Evolutionary conservation across 92 coral and sea anemone species (phyloP).

Genomic region (Palythoa grandiflora): DNA sequence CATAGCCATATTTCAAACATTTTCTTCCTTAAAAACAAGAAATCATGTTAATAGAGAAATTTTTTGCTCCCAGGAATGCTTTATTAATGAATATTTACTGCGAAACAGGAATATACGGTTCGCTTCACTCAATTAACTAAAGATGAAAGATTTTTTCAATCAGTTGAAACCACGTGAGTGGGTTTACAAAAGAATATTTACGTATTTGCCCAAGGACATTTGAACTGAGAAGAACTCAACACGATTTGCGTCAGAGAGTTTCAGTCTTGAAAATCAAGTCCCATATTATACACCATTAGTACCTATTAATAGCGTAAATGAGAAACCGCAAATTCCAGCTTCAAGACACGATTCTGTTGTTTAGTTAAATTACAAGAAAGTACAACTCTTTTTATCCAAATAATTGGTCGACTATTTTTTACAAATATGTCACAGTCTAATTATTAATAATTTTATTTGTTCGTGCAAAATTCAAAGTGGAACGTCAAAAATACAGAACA

Average conservation of each 20-base stretch:
- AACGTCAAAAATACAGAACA: background rate
- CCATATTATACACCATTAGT: slow-evolving; percentile 36
- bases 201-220: slow-evolving; percentile 40
- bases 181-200: slow-evolving; percentile 33
- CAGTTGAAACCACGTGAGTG: slow-evolving; percentile 41
- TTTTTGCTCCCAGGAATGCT: slow-evolving; percentile 15
- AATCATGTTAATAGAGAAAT: background rate
- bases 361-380: background rate
- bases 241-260: slow-evolving; percentile 27
- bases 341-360: slow-evolving; percentile 16
- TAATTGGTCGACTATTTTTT: background rate
- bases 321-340: slow-evolving; percentile 50
- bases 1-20: background rate
- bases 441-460: background rate
- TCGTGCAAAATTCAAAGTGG: background rate
- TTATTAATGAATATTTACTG: slow-evolving; percentile 20
- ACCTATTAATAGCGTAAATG: slow-evolving; percentile 44
- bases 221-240: slow-evolving; percentile 24
- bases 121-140: slow-evolving; percentile 53
- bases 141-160: slow-evolving; percentile 46
- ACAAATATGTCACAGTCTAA: background rate
- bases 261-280: slow-evolving; percentile 28
- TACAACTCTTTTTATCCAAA: background rate
- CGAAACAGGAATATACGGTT: slow-evolving; percentile 44
- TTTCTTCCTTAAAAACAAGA: background rate